A percentile compares a stretch with the other conserved stretches of the same genome.
Conservation (phyloP, 2,113 vertebrate genomes). For the Myrmecobius fasciatus region DNA sequence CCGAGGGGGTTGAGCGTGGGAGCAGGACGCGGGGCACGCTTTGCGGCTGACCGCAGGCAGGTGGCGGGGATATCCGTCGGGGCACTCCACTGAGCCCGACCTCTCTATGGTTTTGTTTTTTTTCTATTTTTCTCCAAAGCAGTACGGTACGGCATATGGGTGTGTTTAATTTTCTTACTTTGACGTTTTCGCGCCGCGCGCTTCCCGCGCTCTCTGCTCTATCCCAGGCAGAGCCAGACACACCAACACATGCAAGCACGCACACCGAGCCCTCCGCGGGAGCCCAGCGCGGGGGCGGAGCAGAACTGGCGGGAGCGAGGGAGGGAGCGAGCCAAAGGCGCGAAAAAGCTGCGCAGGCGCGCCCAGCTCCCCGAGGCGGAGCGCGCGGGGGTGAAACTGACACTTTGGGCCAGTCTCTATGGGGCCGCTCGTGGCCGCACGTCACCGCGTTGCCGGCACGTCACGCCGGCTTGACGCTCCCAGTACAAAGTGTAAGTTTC, state of each 20-base stretch:
- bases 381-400: slow-evolving; percentile 42
- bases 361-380: slow-evolving; percentile 46
- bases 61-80: background rate
- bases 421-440: slow-evolving; percentile 73
- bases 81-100: background rate
- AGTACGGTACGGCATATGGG: background rate
- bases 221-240: background rate
- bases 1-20: background rate
- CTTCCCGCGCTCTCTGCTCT: background rate
- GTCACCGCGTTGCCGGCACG: slow-evolving; percentile 81
- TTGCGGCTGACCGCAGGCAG: background rate
- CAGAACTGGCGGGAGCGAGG: slow-evolving; percentile 59
- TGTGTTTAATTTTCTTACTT: background rate
- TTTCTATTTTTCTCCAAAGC: background rate
- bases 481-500: slow-evolving; percentile 83
- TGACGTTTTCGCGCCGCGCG: background rate
- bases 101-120: background rate
- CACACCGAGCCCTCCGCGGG: slow-evolving; percentile 63
- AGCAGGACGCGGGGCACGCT: slow-evolving; percentile 9
- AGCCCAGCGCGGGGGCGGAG: slow-evolving; percentile 40
- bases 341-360: slow-evolving; percentile 86
- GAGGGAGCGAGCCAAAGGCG: slow-evolving; percentile 79
- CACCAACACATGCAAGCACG: slow-evolving; percentile 54
- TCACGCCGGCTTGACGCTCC: slow-evolving; percentile 83
- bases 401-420: slow-evolving; percentile 57